Base-by-base conservation (phyloP, 92 coral and sea anemone genomes). In the Zoanthus sansibaricus region DNA sequence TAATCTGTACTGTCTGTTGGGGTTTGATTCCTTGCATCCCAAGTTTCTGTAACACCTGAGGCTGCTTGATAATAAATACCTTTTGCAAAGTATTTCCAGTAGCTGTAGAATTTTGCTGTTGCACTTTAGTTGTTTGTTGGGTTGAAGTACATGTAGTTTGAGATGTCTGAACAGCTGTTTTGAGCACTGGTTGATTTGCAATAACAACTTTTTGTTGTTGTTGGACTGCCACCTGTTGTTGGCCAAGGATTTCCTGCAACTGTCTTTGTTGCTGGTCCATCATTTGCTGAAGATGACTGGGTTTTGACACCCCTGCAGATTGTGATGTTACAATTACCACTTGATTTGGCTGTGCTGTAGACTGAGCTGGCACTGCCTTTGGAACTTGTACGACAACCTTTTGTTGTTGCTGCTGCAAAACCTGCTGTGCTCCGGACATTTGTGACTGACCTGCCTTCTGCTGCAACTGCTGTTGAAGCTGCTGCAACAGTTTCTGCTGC, bases 41-140 rank as follows among this genome's bases (percentile, higher is more conserved):
- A 42, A 94, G 91, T 75, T 93, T 94, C 77, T 94, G 98, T 45
- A 91, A 77, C 9, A 94, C 71, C 68, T 92, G 95, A 30, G 99
- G 95, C 67, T 97, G 98, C 80, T 95, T 95, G 56, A 97, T 96
- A 68, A 97, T 97, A 68, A 97, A 88, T 7, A 97, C 99, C 83
- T 95, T 97, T 74, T 97, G 99, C 21, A 91, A 92, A 16, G 93
- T 93, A 17, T 91, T 82, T 62, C 55, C 55, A 11, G 55, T 2
- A 30, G 78, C 79, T 10, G 83, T 89, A 20, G 84, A 72, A 72
- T 92, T 93, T 20, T 89, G 94, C 31, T 91, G 96, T 37, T 91
- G 93, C 31, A 73, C 91, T 56, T 91, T 92, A 5, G 90, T 15
- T 37, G 94, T 73, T 8, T 90, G 79, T 32, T 86, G 52, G 11